Evolutionary conservation across 2,113 vertebrate genomes (phyloP).

Genomic region (Hemichromis elongatus): DNA sequence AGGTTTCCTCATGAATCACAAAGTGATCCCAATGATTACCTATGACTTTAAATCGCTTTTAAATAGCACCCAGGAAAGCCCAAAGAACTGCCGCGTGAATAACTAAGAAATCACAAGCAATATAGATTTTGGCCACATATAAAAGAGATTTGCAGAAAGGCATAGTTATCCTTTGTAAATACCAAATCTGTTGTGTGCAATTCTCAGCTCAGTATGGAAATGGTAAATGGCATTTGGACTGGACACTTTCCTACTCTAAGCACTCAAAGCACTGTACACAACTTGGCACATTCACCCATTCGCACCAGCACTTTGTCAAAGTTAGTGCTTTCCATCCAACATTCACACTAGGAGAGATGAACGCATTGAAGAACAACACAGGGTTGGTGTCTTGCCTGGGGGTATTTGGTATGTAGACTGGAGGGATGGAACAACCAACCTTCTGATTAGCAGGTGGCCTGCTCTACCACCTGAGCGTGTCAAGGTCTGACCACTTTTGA

Average conservation of each 20-base stretch:
- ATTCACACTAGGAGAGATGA: not conserved
- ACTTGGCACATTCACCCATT: not conserved
- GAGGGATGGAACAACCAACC: not conserved
- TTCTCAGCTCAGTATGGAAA: not conserved
- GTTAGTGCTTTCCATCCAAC: not conserved
- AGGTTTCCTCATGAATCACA: too few relatives aligned
- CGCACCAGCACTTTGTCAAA: not conserved
- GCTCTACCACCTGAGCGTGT: not conserved
- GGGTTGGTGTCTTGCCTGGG: not conserved
- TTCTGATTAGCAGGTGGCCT: not conserved
- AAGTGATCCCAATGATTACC: too few relatives aligned
- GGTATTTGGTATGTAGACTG: not conserved
- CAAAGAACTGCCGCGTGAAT: too few relatives aligned
- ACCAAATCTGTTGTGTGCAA: fast-evolving
- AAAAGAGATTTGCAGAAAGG: not conserved
- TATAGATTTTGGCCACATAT: not conserved
- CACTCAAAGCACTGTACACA: not conserved
- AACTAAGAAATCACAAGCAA: not conserved
- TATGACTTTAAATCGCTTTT: too few relatives aligned
- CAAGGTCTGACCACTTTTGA: not conserved
- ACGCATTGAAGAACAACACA: not conserved
- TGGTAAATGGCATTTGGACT: not conserved
- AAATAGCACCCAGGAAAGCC: too few relatives aligned
- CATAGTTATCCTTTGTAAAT: not conserved
- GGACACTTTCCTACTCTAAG: not conserved